A percentile compares a stretch with the other conserved stretches of the same genome.
phyloP scores from a whole-genome alignment of 1,140 invertebrate species.

The Myzus persicae region DNA sequence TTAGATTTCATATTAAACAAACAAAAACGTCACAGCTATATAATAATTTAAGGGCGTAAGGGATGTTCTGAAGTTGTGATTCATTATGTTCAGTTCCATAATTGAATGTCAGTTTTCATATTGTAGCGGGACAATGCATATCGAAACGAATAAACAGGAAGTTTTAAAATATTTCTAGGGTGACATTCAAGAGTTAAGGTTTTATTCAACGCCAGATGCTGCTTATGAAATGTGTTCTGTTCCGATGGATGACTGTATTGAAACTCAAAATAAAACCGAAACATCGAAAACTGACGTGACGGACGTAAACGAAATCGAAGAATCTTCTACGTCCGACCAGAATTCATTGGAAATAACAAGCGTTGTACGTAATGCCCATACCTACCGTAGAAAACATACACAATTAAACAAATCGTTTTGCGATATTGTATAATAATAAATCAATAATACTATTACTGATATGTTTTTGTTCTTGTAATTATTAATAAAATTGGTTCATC shows the following conservation, averaged over 20 bases:
- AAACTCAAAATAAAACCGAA: not conserved
- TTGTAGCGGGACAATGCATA: not conserved
- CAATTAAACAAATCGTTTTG: not conserved
- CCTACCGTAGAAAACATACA: not conserved
- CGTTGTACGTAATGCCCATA: not conserved
- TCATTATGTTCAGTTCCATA: slow-evolving; percentile 11
- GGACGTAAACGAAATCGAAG: slow-evolving; percentile 10
- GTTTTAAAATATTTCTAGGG: slow-evolving; percentile 68
- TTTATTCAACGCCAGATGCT: slow-evolving; percentile 76
- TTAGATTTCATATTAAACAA: not conserved
- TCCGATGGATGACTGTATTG: not conserved
- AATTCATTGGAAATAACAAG: not conserved
- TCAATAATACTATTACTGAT: not conserved
- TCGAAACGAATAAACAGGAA: not conserved
- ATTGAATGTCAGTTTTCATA: not conserved
- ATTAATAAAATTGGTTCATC: not conserved
- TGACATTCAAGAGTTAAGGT: slow-evolving; percentile 77
- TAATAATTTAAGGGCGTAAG: not conserved
- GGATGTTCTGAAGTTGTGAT: not conserved
- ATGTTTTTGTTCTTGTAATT: not conserved
- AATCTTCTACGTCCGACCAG: not conserved
- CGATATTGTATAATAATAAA: not conserved
- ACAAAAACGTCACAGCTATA: not conserved
- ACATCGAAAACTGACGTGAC: not conserved
- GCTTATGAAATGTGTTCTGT: slow-evolving; percentile 80